Percentiles rank a stretch among this genome's conserved stretches.
Conservation (phyloP, 2,797 vertebrate species). For the Semotilus atromaculatus region DNA sequence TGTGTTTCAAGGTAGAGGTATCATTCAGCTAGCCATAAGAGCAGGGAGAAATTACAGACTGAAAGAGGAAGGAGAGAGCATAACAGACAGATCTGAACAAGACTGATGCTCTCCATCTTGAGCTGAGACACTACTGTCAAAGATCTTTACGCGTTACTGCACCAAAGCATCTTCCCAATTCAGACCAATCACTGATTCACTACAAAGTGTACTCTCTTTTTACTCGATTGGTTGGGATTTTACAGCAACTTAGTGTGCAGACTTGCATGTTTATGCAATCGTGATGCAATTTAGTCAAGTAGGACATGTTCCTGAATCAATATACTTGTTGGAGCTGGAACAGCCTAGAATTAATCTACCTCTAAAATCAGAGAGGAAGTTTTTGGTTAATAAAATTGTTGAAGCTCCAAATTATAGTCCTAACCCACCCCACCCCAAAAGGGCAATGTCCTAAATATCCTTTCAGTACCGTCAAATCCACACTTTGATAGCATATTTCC, state of each 20-base stretch:
- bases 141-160: slow-evolving; percentile 41
- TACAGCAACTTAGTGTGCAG: neutral
- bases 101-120: slow-evolving; percentile 70
- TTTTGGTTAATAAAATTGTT: neutral
- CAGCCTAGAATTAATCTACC: neutral
- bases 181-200: neutral
- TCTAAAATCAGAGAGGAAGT: neutral
- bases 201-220: neutral
- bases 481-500: neutral
- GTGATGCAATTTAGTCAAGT: neutral
- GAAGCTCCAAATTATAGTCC: neutral
- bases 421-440: neutral
- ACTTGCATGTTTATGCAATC: neutral
- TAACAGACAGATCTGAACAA: slow-evolving; percentile 54
- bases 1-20: neutral
- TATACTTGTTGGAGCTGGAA: neutral
- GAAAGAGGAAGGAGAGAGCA: slow-evolving; percentile 52
- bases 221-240: neutral
- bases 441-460: neutral
- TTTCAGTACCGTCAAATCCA: neutral
- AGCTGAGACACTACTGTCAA: slow-evolving; percentile 54
- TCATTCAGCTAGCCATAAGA: slow-evolving; percentile 27
- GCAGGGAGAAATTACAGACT: slow-evolving; percentile 49
- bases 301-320: neutral
- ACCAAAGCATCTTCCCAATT: slow-evolving; percentile 12